These are phyloP conservation scores for Theonella swinhoei DNA, from an alignment of 37 sponge, comb jelly and placozoan species.

Conservation along the genomic window DNA sequence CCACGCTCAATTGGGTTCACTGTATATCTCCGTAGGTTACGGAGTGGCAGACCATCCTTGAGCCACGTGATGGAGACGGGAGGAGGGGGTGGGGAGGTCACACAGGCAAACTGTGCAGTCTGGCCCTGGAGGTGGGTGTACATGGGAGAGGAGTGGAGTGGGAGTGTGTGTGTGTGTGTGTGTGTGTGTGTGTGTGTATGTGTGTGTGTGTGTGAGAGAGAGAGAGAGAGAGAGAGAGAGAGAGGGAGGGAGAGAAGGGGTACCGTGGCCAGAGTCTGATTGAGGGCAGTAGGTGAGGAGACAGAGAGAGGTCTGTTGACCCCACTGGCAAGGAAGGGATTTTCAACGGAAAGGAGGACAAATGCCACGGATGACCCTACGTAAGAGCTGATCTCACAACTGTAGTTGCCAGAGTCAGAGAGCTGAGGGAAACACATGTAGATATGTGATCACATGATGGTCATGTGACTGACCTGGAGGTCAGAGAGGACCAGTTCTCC, in stretches of 20 bases:
- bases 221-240: slow-evolving; percentile 7
- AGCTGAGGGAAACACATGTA: not conserved
- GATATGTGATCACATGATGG: too few relatives aligned
- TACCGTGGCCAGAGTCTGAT: not conserved
- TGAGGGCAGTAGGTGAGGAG: slow-evolving; percentile 22
- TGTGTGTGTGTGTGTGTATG: too few relatives aligned
- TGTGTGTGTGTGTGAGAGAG: not conserved
- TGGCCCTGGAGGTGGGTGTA: not conserved
- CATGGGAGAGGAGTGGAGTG: too few relatives aligned
- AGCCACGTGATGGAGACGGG: slow-evolving; percentile 15
- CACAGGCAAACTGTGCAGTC: slow-evolving; percentile 51
- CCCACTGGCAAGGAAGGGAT: slow-evolving; percentile 21
- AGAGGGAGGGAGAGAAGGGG: not conserved
- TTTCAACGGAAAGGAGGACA: slow-evolving; percentile 10
- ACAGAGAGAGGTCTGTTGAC: slow-evolving; percentile 15
- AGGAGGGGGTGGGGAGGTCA: slow-evolving; percentile 7
- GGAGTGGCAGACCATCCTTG: slow-evolving; percentile 19
- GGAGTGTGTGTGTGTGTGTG: too few relatives aligned
- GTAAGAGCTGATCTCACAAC: slow-evolving; percentile 3
- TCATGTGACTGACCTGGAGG: too few relatives aligned
- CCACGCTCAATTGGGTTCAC: not conserved
- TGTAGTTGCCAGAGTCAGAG: slow-evolving; percentile 46
- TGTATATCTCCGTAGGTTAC: slow-evolving; percentile 16
- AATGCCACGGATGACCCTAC: not conserved
- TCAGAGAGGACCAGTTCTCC: slow-evolving; percentile 35